Conservation (phyloP, 2,888 invertebrate species). For the Brenthis hecate region DNA sequence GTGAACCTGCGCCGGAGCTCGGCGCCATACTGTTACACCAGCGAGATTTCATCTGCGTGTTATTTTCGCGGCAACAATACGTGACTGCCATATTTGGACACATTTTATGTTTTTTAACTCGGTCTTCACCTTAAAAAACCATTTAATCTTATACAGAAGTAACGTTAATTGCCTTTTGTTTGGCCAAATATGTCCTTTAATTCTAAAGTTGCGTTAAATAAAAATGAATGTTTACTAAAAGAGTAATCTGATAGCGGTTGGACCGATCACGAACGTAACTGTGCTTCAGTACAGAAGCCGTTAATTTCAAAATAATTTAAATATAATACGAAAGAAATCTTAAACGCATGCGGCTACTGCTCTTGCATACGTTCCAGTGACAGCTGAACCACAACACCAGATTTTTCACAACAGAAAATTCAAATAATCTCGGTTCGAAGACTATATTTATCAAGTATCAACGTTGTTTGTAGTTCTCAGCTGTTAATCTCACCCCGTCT, state of each 20-base stretch:
- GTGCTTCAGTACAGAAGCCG: background rate
- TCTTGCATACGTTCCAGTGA: too few species aligned
- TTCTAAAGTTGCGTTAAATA: conserved; percentile 33
- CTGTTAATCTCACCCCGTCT: conserved; percentile 6
- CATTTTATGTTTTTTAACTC: conserved; percentile 56
- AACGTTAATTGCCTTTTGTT: conserved; percentile 63
- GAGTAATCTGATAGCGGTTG: conserved; percentile 23
- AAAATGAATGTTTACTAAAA: conserved; percentile 20
- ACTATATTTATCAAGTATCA: background rate
- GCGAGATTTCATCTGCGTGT: conserved; percentile 71
- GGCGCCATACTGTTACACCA: conserved; percentile 73
- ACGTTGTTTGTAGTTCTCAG: background rate
- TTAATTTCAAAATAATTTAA: conserved; percentile 7
- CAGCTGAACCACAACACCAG: background rate
- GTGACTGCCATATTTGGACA: conserved; percentile 68
- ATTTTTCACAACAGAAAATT: too few species aligned
- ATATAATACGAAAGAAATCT: background rate
- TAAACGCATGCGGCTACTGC: background rate
- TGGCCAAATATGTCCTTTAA: conserved; percentile 43
- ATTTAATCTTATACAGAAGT: conserved; percentile 53
- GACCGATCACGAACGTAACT: conserved; percentile 2
- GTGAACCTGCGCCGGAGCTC: conserved; percentile 21
- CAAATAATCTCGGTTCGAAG: too few species aligned
- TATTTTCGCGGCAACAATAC: conserved; percentile 74
- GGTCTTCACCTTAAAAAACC: conserved; percentile 57